phyloP scores from a whole-genome alignment of 2,797 vertebrate genomes.

The Brotula barbata region DNA sequence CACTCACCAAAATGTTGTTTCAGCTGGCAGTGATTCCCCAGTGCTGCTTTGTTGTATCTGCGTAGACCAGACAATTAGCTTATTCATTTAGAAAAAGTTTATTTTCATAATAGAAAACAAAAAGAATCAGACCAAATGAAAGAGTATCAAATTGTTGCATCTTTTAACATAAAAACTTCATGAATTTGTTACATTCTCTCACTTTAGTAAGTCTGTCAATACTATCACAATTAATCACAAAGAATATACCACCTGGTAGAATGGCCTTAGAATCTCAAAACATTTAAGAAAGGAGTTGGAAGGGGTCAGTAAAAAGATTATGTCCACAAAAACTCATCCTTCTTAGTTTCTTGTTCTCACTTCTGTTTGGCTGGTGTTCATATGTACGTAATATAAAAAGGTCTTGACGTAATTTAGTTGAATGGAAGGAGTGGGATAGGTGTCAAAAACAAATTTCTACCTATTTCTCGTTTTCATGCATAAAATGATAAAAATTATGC shows the following conservation, averaged over 20 bases:
- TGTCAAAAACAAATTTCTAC: no score
- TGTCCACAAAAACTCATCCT: no score
- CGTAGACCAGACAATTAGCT: conserved; percentile 13
- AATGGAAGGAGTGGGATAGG: conserved; percentile 3
- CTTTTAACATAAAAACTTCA: conserved; percentile 43
- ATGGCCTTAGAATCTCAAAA: not conserved
- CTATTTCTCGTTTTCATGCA: no score
- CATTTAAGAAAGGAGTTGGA: conserved; percentile 6
- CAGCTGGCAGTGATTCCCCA: not conserved
- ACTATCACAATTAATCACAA: conserved; percentile 31
- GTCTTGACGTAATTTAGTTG: conserved; percentile 2
- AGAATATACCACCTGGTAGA: conserved; percentile 1
- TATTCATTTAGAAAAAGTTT: conserved; percentile 61
- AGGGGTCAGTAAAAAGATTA: conserved; percentile 18
- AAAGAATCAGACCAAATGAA: conserved; percentile 36
- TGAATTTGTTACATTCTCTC: conserved; percentile 13
- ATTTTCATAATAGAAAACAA: conserved; percentile 68
- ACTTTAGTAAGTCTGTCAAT: conserved; percentile 15
- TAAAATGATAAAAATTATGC: no score
- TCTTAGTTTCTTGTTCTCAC: not conserved
- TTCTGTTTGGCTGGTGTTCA: not conserved
- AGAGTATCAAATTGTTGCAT: conserved; percentile 41
- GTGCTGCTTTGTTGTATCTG: not conserved
- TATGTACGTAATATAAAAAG: not conserved
- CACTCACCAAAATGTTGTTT: not conserved